These are phyloP conservation scores for Torymus auratus DNA, from an alignment of 2,888 invertebrate species.

Conservation along the genomic window DNA sequence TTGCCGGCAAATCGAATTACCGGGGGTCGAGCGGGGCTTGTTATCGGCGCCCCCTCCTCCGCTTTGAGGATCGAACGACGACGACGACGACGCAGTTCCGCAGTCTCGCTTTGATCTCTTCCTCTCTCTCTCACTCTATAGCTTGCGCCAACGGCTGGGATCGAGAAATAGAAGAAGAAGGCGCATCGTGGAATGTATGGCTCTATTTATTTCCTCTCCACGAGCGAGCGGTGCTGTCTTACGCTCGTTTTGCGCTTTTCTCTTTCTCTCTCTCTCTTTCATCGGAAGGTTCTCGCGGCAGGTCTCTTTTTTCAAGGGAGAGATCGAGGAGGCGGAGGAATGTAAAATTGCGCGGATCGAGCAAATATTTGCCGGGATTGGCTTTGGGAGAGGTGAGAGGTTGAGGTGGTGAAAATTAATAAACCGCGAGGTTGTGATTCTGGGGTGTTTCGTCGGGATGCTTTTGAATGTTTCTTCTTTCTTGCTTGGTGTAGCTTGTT, in stretches of 20 bases:
- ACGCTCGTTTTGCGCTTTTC: background rate
- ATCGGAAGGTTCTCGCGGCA: background rate
- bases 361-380: slow-evolving; percentile 30
- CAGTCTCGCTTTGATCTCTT: slow-evolving; percentile 50
- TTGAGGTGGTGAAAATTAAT: no score
- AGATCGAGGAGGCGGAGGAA: background rate
- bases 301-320: no score
- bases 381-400: background rate
- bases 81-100: slow-evolving; percentile 16
- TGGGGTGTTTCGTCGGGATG: no score
- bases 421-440: no score
- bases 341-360: slow-evolving; percentile 26
- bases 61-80: slow-evolving; percentile 52
- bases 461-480: no score
- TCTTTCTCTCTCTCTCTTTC: background rate
- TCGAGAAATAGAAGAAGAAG: slow-evolving; percentile 30
- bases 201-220: slow-evolving; percentile 32
- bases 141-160: background rate
- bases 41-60: slow-evolving; percentile 13
- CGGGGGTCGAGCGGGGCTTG: slow-evolving; percentile 8
- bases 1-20: slow-evolving; percentile 56
- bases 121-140: background rate
- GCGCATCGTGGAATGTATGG: background rate
- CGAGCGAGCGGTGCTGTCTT: background rate
- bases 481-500: no score